Evolutionary conservation across 2,888 invertebrate species (phyloP), one percentile per base, ranked within the genome.

Genomic region (Trichogramma dendrolimi): DNA sequence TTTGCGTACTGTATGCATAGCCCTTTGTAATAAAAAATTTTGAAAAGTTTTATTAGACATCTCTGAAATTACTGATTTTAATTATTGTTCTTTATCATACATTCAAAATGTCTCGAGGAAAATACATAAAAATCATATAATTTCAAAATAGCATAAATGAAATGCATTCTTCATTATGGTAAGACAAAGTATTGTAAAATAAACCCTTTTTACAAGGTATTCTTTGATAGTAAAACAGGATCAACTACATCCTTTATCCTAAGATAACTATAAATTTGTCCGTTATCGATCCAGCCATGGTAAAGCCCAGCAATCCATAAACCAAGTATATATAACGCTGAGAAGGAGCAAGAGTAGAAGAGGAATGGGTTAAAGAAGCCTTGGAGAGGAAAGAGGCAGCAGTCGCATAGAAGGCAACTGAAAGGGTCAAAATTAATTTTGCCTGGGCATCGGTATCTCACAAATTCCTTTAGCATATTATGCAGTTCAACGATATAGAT

Each of bases 391-490:
- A 38, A 14, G 55, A 50, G 39, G 42, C 5, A 39, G 58, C 48
- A 49, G 43, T 44, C 54, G 43, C 11, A 10, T 4, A 27, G 27
- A 27, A 27, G 27, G 27, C 27, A 27, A 27, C 27, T 27, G 27
- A 47, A 57, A 43, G 54, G 57, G 51, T 55, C 64, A 67, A 71
- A 72, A 71, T 71, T 72, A 71, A 72, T 71, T 71, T 72, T 67
- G 69, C 67, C 68, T 69, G 67, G 67, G 68, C 70, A 68, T 64
- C 61, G 66, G 61, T 68, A 68, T 71, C 67, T 67, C 68, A 67
- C 69, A 69, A 69, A 67, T 70, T 70, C 69, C 69, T 72, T 73
- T 71, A 70, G 70, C 67, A 67, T 68, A 70, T 70, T 70, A 68
- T 67, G 66, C 65, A 68, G 62, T 67, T 65, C 58, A 69, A 27